Conservation (phyloP, 2,888 invertebrate genomes). For the Holacanthella duospinosa region DNA sequence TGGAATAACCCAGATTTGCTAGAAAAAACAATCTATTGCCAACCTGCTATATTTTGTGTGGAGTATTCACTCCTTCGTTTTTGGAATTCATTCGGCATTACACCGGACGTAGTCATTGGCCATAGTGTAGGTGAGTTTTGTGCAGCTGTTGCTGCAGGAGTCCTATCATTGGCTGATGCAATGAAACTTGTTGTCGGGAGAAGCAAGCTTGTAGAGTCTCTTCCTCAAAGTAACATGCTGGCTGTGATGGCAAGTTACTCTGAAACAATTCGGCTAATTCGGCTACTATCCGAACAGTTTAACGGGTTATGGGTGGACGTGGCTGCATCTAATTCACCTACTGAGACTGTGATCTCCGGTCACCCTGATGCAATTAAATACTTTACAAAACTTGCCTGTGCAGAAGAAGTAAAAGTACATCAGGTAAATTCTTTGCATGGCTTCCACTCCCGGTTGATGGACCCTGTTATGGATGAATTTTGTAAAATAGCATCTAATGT, state of each 20-base stretch:
- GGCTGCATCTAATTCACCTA: constrained; percentile 22
- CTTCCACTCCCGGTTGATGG: constrained; percentile 14
- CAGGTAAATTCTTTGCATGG: constrained; percentile 11
- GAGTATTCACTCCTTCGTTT: constrained; percentile 9
- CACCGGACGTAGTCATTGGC: constrained; percentile 14
- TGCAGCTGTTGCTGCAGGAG: constrained; percentile 17
- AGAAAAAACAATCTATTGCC: background rate
- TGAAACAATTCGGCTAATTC: background rate
- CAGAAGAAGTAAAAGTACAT: background rate
- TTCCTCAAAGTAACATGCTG: constrained; percentile 8
- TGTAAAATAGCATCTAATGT: background rate
- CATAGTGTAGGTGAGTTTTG: constrained; percentile 12
- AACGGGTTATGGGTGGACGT: constrained; percentile 19
- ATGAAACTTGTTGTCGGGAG: constrained; percentile 11
- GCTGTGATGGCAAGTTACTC: constrained; percentile 7
- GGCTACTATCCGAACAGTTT: background rate
- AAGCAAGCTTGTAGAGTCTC: constrained; percentile 2
- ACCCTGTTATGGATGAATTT: background rate
- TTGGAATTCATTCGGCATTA: constrained; percentile 15
- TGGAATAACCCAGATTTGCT: background rate
- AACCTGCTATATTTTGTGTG: constrained; percentile 11
- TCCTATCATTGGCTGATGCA: constrained; percentile 10
- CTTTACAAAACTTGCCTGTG: constrained; percentile 11
- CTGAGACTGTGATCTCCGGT: constrained; percentile 16
- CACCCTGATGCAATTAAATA: constrained; percentile 9